Evolutionary conservation across 2,113 vertebrate species (phyloP).

Genomic region (Caracal caracal): DNA sequence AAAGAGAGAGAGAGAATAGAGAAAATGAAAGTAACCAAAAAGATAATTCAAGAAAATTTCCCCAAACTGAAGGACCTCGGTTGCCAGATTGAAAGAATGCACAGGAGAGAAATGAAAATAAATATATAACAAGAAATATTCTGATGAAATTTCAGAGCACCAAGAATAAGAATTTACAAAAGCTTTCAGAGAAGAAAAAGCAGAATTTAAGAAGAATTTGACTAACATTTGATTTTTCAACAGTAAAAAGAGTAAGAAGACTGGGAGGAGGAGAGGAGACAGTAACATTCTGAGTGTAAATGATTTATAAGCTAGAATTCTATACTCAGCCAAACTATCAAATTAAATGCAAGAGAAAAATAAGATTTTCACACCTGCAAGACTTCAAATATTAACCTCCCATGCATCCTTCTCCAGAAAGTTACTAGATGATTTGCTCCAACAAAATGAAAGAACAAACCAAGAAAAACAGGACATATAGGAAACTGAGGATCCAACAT

Average conservation of each 20-base stretch:
- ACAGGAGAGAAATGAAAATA: constrained; percentile 25
- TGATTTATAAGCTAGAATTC: constrained; percentile 46
- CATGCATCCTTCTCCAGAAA: background rate
- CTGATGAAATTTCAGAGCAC: constrained; percentile 33
- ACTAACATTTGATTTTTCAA: constrained; percentile 47
- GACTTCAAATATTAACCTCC: background rate
- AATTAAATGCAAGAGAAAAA: background rate
- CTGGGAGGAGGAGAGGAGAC: background rate
- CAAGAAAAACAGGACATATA: background rate
- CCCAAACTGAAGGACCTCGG: background rate
- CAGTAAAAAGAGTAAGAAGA: background rate
- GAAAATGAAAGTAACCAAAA: background rate
- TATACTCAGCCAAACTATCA: constrained; percentile 11
- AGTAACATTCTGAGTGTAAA: constrained; percentile 8
- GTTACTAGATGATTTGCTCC: constrained; percentile 13
- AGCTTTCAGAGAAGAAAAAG: constrained; percentile 30
- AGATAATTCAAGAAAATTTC: constrained; percentile 31
- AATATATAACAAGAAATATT: background rate
- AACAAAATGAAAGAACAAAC: constrained; percentile 43
- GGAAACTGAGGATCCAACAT: background rate
- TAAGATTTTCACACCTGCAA: constrained; percentile 38
- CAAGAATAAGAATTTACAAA: constrained; percentile 8
- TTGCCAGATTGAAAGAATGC: background rate
- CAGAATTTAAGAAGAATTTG: constrained; percentile 44
- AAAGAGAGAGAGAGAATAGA: background rate